phyloP scores from a whole-genome alignment of 2,113 vertebrate species.

The Tylochromis polylepis region DNA sequence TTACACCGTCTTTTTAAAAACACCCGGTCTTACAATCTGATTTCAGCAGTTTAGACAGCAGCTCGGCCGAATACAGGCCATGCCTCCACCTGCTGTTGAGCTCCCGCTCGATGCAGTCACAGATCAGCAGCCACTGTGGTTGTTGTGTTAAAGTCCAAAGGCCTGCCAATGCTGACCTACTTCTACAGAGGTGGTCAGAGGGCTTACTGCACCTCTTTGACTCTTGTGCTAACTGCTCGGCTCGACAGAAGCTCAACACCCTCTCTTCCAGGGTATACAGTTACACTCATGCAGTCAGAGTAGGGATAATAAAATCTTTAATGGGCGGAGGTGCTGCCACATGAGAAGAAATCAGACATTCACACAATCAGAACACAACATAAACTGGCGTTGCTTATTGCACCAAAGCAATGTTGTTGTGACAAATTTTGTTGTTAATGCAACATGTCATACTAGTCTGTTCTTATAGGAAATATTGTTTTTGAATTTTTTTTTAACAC shows the following conservation, averaged over 20 bases:
- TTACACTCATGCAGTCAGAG: background rate
- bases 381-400: background rate
- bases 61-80: conserved; percentile 11
- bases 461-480: background rate
- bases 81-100: conserved; percentile 57
- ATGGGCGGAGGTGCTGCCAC: background rate
- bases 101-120: conserved; percentile 17
- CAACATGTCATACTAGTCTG: background rate
- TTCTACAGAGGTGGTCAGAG: conserved; percentile 15
- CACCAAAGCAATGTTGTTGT: background rate
- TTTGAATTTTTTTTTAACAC: background rate
- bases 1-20: background rate
- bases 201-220: background rate
- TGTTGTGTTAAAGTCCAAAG: conserved; percentile 10
- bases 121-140: conserved; percentile 13
- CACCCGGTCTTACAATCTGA: background rate
- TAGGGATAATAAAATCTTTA: background rate
- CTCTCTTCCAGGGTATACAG: background rate
- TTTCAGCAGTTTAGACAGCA: background rate
- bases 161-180: conserved; percentile 23
- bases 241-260: conserved; percentile 12
- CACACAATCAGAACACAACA: background rate
- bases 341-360: background rate
- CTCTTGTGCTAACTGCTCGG: background rate
- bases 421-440: background rate